Evolutionary conservation across 2,113 vertebrate species (phyloP).

Genomic region (Phylloscopus trochiloides): DNA sequence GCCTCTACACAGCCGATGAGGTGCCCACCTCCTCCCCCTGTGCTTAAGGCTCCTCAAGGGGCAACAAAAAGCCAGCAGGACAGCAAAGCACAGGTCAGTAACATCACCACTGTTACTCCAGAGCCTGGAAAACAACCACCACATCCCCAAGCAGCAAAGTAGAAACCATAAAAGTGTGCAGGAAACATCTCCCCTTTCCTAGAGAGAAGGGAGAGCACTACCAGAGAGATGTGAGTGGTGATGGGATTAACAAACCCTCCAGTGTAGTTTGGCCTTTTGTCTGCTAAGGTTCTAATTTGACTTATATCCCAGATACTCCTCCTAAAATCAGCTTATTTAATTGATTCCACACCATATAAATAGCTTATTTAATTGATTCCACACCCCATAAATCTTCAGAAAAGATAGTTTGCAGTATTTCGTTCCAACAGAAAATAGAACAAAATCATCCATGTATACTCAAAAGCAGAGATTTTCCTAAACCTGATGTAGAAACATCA

Average conservation of each 20-base stretch:
- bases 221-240: background rate
- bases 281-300: background rate
- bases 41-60: background rate
- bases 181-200: background rate
- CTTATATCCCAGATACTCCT: background rate
- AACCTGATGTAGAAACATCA: background rate
- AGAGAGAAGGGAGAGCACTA: background rate
- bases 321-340: background rate
- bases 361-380: background rate
- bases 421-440: background rate
- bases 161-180: background rate
- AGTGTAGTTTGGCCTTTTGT: background rate
- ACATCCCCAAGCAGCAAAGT: background rate
- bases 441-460: background rate
- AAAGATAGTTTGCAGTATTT: background rate
- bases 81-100: background rate
- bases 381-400: background rate
- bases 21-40: background rate
- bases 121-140: background rate
- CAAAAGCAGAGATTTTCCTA: background rate
- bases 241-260: background rate
- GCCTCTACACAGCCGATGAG: background rate
- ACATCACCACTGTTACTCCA: background rate
- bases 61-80: background rate
- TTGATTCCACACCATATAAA: background rate